Percentiles rank a stretch among this genome's conserved stretches.
These are phyloP conservation scores for Chymomyza costata DNA, from an alignment of 1,140 invertebrate genomes.

Conservation along the genomic window DNA sequence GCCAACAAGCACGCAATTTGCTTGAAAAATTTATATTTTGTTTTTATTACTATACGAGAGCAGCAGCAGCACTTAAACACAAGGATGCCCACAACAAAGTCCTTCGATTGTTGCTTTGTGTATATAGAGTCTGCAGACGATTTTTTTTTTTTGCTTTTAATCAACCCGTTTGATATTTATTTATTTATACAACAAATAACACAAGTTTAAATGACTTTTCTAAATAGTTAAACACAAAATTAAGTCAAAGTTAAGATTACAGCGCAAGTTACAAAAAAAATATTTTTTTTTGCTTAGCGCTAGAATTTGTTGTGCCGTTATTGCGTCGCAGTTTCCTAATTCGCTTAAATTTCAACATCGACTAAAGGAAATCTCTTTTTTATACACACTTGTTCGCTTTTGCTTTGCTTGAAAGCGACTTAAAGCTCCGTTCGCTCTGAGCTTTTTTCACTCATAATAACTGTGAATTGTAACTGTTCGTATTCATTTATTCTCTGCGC, in stretches of 20 bases:
- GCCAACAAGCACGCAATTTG: constrained; percentile 43
- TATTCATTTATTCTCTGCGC: too few relatives aligned
- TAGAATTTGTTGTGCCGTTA: constrained; percentile 30
- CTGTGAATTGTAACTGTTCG: too few relatives aligned
- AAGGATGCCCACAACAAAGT: constrained; percentile 26
- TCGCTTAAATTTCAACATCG: constrained; percentile 57
- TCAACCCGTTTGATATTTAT: background rate
- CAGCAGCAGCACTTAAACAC: constrained; percentile 30
- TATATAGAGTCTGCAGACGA: background rate
- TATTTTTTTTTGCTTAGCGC: too few relatives aligned
- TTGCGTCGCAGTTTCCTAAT: constrained; percentile 55
- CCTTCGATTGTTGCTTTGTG: constrained; percentile 11
- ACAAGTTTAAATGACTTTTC: too few relatives aligned
- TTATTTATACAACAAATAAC: background rate
- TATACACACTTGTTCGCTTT: constrained; percentile 75
- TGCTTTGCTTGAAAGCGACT: too few relatives aligned
- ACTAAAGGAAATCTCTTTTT: constrained; percentile 71
- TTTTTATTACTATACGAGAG: constrained; percentile 35
- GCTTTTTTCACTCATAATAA: too few relatives aligned
- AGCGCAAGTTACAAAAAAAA: background rate
- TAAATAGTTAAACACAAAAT: background rate
- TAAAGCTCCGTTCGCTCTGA: too few relatives aligned
- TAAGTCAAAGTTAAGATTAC: too few relatives aligned
- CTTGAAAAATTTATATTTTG: constrained; percentile 25
- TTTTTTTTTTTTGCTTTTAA: background rate